Evolutionary conservation across 64 coral and sea anemone genomes (phyloP), one percentile per base, ranked within the genome.

Genomic region (Actinia tenebrosa): DNA sequence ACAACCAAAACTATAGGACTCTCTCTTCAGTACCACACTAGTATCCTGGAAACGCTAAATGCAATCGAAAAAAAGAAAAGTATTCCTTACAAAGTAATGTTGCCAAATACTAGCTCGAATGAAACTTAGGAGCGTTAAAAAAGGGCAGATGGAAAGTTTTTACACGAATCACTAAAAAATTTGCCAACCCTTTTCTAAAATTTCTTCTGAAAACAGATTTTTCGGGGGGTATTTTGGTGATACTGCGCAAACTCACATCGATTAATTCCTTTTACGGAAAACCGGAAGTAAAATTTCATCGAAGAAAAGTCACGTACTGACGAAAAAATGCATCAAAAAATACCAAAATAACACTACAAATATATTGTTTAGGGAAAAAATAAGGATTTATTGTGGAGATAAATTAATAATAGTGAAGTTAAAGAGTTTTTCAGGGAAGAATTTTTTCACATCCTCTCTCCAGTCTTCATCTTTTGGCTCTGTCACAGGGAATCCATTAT

Each of bases 381-480:
- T 2, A 58, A 11, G 15, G 56, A 58, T 58, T 58, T 58, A 58
- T 2, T n/a, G 11, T n/a, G 5, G 20, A 66, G 22, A 10, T 66
- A 19, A 66, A n/a, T 19, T 22, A 23, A 66, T 22, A 5, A 3
- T 9, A 66, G 63, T 23, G 0, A 22, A 66, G 63, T n/a, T 66
- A 66, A 66, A 66, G 17, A 19, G 22, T n/a, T 66, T 66, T 66
- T 66, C 13, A 75, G 26, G 45, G 4, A 18, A 45, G 42, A 79
- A 79, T 4, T 45, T 81, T 81, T 81, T 19, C 17, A 81, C 45
- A 50, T 81, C 79, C 79, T 81, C 79, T 81, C 79, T 81, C 79
- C 79, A 81, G 79, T 81, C 69, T 1, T 75, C 3, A 75, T 30
- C 69, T 81, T 18, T 23, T 16, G 10, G 5, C 46, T 44, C 44